These are phyloP conservation scores for Plutomurus gul DNA, from an alignment of 1,140 invertebrate species.

Conservation along the genomic window DNA sequence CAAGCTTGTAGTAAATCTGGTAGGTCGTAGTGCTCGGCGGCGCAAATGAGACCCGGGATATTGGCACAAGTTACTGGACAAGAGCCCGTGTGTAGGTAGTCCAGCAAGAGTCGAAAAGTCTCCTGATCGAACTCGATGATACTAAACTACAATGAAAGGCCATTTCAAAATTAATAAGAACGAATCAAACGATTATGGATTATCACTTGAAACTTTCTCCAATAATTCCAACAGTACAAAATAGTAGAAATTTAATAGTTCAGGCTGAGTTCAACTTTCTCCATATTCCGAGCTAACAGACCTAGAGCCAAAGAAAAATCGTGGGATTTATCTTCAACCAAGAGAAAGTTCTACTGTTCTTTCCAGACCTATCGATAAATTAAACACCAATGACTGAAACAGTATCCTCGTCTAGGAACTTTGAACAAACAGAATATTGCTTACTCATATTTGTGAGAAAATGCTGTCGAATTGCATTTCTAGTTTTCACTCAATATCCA, in stretches of 20 bases:
- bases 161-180: conserved; percentile 53
- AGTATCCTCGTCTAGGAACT: no score
- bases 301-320: no score
- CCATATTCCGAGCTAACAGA: no score
- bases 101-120: conserved; percentile 84
- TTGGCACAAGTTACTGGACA: conserved; percentile 88
- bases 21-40: conserved; percentile 90
- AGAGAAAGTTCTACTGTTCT: no score
- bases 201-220: not conserved
- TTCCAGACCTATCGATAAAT: no score
- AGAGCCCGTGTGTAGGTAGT: conserved; percentile 89
- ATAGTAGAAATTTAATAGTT: no score
- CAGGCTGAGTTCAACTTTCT: no score
- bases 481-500: no score
- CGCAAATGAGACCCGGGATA: conserved; percentile 89
- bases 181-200: not conserved
- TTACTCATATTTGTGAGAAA: no score
- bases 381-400: no score
- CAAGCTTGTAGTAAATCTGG: conserved; percentile 90
- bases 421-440: no score
- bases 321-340: no score
- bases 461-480: not conserved
- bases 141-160: conserved; percentile 71
- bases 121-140: conserved; percentile 95
- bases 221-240: not conserved